phyloP scores from a whole-genome alignment of 1,140 invertebrate genomes.

The Drosophila yakuba region DNA sequence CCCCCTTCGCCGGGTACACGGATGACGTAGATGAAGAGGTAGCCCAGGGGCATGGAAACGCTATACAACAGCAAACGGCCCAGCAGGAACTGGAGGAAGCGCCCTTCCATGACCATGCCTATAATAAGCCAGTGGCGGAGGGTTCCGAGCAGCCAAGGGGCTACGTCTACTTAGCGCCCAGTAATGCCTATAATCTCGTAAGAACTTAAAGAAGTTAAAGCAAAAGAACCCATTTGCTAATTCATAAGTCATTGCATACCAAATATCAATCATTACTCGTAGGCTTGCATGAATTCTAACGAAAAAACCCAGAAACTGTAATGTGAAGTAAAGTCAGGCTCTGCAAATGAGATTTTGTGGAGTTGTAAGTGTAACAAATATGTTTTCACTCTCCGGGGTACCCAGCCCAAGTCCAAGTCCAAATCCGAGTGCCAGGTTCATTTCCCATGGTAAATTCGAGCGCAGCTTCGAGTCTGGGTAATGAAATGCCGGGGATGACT shows the following conservation, averaged over 20 bases:
- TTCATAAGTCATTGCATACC: neutral
- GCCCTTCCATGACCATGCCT: conserved; percentile 16
- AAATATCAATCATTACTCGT: too few species aligned
- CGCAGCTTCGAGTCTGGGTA: neutral
- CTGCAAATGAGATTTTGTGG: too few species aligned
- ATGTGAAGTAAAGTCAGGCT: too few species aligned
- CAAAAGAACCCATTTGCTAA: neutral
- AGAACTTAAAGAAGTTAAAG: conserved; percentile 16
- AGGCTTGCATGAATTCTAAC: too few species aligned
- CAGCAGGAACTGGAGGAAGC: conserved; percentile 10
- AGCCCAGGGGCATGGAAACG: neutral
- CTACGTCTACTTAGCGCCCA: conserved; percentile 41
- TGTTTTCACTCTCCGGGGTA: too few species aligned
- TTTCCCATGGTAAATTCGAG: conserved; percentile 1
- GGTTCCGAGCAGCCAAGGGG: neutral
- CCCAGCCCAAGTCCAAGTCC: too few species aligned
- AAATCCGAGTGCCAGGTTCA: neutral
- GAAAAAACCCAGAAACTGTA: too few species aligned
- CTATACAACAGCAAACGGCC: neutral
- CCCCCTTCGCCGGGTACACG: conserved; percentile 42
- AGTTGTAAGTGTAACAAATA: too few species aligned
- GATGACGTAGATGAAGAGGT: conserved; percentile 18
- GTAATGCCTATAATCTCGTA: conserved; percentile 50
- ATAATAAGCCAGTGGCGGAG: conserved; percentile 17
- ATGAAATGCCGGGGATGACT: conserved; percentile 19